These are phyloP conservation scores for Mesaphorura yosii DNA, from an alignment of 1,140 invertebrate genomes.

Conservation along the genomic window DNA sequence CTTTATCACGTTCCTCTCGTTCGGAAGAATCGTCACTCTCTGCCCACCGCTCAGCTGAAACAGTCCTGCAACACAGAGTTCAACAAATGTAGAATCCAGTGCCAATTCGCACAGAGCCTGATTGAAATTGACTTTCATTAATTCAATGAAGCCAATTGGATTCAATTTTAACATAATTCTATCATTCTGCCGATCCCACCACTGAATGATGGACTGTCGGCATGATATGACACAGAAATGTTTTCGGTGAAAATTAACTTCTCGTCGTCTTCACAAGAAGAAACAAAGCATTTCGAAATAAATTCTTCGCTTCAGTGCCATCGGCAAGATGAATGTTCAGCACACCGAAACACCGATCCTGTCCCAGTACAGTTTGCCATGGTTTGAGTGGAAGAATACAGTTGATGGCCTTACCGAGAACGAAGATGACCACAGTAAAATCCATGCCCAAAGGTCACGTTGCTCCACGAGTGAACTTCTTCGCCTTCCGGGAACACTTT, in stretches of 20 bases:
- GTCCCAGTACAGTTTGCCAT: not conserved
- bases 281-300: not conserved
- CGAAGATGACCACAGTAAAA: too few species aligned
- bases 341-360: not conserved
- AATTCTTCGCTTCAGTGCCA: not conserved
- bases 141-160: not conserved
- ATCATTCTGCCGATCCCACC: not conserved
- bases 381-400: too few species aligned
- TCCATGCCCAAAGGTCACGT: too few species aligned
- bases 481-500: too few species aligned
- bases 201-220: not conserved
- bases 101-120: not conserved
- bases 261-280: not conserved
- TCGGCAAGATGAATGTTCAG: not conserved
- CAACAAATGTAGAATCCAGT: not conserved
- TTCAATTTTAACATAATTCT: not conserved
- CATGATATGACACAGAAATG: not conserved
- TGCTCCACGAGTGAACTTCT: too few species aligned
- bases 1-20: slow-evolving; percentile 26
- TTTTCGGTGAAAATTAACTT: not conserved
- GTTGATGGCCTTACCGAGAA: too few species aligned
- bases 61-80: slow-evolving; percentile 16
- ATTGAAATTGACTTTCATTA: not conserved
- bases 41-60: slow-evolving; percentile 21
- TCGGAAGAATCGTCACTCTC: slow-evolving; percentile 18